Evolutionary conservation across 2,797 vertebrate genomes (phyloP).

Genomic region (Falco peregrinus): DNA sequence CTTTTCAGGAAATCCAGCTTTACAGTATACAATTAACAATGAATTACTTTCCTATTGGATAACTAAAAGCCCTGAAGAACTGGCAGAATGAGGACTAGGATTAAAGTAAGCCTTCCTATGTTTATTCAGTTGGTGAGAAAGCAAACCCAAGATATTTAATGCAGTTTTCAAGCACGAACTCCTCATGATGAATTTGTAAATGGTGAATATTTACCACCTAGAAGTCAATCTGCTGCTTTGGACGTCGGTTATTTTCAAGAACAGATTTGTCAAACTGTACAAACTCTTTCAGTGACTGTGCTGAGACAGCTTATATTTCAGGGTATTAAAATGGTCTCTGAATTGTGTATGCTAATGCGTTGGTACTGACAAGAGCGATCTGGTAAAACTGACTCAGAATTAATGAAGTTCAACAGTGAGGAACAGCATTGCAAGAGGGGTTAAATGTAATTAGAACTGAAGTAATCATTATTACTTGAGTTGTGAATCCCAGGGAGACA

Average conservation of each 20-base stretch:
- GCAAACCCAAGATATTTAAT: neutral
- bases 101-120: constrained; percentile 6
- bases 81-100: neutral
- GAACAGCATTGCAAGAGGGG: neutral
- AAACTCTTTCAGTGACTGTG: neutral
- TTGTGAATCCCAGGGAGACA: neutral
- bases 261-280: neutral
- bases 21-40: neutral
- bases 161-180: neutral
- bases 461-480: neutral
- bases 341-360: neutral
- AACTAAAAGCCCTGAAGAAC: neutral
- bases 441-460: neutral
- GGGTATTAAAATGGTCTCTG: neutral
- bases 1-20: neutral
- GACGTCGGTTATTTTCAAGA: neutral
- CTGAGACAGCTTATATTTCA: neutral
- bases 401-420: neutral
- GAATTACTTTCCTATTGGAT: neutral
- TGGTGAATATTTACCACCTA: neutral
- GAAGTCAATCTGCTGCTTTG: neutral
- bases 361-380: neutral
- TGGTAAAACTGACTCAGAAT: neutral
- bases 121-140: constrained; percentile 21
- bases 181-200: neutral